Evolutionary conservation across 2,888 invertebrate species (phyloP).

Genomic region (Ophioninae sp.): DNA sequence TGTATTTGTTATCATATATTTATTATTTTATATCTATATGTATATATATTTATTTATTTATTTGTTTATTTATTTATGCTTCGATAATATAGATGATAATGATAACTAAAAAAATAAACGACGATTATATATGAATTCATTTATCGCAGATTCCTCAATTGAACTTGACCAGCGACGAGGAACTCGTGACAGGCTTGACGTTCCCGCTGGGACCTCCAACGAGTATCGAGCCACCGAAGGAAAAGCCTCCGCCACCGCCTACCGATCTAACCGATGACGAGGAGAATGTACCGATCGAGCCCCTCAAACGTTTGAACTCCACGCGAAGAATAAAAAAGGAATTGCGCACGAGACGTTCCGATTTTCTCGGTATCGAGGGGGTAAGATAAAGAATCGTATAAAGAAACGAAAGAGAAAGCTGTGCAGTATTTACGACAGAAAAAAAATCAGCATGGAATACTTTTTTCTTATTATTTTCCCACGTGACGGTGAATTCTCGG

Average conservation of each 20-base stretch:
- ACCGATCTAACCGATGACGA: constrained; percentile 82
- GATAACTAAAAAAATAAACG: background rate
- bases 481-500: background rate
- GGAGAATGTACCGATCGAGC: constrained; percentile 79
- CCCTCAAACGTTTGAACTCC: constrained; percentile 89
- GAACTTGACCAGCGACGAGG: constrained; percentile 77
- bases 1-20: no score
- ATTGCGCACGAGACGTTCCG: constrained; percentile 90
- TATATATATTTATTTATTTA: no score
- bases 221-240: constrained; percentile 90
- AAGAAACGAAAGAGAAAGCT: no score
- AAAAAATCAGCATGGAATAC: no score
- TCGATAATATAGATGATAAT: no score
- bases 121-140: background rate
- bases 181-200: constrained; percentile 73
- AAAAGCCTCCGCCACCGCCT: constrained; percentile 93
- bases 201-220: constrained; percentile 84
- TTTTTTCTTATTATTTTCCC: background rate
- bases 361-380: constrained; percentile 92
- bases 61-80: no score
- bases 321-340: constrained; percentile 94
- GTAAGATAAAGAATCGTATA: constrained; percentile 67
- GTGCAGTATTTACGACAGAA: no score
- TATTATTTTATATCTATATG: no score
- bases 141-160: constrained; percentile 75